phyloP scores from a whole-genome alignment of 2,888 invertebrate species.

The Caradrina kadenii region DNA sequence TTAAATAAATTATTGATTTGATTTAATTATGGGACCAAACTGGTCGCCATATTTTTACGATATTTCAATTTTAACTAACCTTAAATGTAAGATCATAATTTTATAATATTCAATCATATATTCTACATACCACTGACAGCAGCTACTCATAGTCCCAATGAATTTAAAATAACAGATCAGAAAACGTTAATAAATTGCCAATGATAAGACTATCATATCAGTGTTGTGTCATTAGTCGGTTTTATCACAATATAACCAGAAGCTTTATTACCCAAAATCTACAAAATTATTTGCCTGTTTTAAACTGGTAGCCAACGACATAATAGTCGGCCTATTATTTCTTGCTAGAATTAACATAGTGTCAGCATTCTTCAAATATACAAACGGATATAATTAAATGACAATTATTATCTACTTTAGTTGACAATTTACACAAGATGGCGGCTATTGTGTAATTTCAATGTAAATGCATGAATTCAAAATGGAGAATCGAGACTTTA shows the following conservation, averaged over 20 bases:
- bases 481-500: conserved; percentile 6
- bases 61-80: no score
- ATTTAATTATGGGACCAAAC: no score
- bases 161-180: background rate
- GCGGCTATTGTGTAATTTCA: conserved; percentile 8
- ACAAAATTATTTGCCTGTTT: conserved; percentile 30
- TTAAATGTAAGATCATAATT: no score
- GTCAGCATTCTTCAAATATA: conserved; percentile 51
- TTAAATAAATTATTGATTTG: no score
- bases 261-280: conserved; percentile 32
- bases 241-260: conserved; percentile 15
- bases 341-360: conserved; percentile 50
- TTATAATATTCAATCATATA: no score
- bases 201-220: conserved; percentile 11
- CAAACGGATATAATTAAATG: conserved; percentile 50
- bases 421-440: conserved; percentile 22
- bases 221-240: conserved; percentile 7
- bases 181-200: conserved; percentile 3
- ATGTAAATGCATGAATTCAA: background rate
- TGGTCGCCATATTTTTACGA: no score
- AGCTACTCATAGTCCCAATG: no score
- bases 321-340: conserved; percentile 41
- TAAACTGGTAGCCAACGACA: conserved; percentile 33
- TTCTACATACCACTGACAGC: no score
- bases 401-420: conserved; percentile 32